phyloP scores from a whole-genome alignment of 2,113 vertebrate species.

The Callospermophilus lateralis region DNA sequence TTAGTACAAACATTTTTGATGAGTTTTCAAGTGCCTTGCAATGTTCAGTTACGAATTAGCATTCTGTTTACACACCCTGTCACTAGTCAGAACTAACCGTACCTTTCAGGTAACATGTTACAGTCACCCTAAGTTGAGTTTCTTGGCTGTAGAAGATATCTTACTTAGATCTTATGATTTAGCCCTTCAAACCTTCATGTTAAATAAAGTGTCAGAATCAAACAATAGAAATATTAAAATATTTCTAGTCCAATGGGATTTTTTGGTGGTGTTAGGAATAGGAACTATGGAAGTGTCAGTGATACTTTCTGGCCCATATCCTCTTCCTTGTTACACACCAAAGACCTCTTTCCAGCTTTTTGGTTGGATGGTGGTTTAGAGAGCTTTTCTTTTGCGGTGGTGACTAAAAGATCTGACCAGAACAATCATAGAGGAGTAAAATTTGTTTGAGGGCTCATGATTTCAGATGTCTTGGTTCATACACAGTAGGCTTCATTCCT shows the following conservation, averaged over 20 bases:
- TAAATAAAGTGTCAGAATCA: not conserved
- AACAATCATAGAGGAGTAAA: no score
- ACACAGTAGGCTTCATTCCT: no score
- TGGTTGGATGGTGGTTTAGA: not conserved
- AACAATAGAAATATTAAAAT: not conserved
- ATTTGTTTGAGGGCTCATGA: no score
- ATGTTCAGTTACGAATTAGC: not conserved
- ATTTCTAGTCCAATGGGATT: not conserved
- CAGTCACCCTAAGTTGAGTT: constrained; percentile 11
- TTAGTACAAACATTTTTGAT: constrained; percentile 12
- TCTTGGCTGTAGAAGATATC: not conserved
- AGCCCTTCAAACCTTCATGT: not conserved
- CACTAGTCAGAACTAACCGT: not conserved
- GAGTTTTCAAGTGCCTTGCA: constrained; percentile 15
- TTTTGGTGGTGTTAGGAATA: not conserved
- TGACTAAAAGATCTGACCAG: no score
- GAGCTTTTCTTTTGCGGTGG: no score
- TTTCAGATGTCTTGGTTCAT: no score
- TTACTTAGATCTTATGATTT: not conserved
- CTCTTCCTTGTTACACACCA: fast-evolving
- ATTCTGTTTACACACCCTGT: not conserved
- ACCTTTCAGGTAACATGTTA: constrained; percentile 11
- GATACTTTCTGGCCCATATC: not conserved
- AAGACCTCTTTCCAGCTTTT: not conserved
- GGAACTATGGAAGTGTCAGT: not conserved